phyloP scores from a whole-genome alignment of 2,113 vertebrate genomes.

The Diphyllodes magnificus region DNA sequence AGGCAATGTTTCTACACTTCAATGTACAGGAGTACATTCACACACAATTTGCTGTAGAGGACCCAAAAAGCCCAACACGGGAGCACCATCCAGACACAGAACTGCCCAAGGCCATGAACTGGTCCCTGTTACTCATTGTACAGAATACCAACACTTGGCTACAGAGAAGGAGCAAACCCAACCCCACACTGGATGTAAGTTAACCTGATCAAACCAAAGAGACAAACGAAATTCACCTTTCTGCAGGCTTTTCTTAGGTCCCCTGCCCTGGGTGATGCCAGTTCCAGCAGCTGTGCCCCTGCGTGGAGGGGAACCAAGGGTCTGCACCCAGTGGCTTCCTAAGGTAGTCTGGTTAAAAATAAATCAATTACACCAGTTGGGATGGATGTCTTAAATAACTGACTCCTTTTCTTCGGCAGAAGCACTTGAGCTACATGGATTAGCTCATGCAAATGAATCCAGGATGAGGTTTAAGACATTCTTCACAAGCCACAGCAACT shows the following conservation, averaged over 20 bases:
- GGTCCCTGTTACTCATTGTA: neutral
- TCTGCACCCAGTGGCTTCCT: neutral
- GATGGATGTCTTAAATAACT: neutral
- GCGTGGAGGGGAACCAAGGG: neutral
- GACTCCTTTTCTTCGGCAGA: constrained; percentile 24
- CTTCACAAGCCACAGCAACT: constrained; percentile 66
- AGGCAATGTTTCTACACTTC: constrained; percentile 26
- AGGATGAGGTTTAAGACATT: constrained; percentile 41
- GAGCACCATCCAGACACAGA: neutral
- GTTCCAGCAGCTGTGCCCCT: neutral
- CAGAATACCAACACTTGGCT: neutral
- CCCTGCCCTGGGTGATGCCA: neutral
- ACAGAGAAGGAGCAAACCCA: neutral
- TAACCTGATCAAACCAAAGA: neutral
- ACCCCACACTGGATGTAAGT: neutral
- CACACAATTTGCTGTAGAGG: neutral
- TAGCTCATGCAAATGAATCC: constrained; percentile 47
- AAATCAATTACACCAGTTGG: neutral
- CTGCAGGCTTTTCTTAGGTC: neutral
- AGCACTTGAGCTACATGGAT: constrained; percentile 54
- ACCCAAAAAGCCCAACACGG: neutral
- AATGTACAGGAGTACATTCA: neutral
- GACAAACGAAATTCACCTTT: neutral
- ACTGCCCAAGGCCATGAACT: neutral
- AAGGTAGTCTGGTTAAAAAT: neutral